Base-by-base conservation (phyloP, 2,797 vertebrate genomes). In the Thunnus albacares region DNA sequence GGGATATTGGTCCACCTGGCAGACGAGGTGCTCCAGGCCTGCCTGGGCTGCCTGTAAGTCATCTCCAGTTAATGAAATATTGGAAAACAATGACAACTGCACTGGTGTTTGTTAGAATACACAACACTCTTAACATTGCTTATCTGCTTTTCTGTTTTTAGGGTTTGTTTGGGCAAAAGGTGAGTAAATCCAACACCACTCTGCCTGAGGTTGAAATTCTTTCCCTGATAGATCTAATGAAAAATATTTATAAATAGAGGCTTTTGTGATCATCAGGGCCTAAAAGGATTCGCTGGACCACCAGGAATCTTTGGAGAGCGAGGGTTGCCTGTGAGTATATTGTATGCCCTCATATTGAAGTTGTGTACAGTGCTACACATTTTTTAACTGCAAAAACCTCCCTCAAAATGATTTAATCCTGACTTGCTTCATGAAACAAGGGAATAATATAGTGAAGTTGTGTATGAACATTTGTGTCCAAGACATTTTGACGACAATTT, bases 131-230 rank as follows among this genome's bases (percentile, higher is more conserved):
- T 51, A 52, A 79, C 60, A 75, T 67, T 20, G n/a, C 58, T 73
- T 8, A 10, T 82, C 57, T 88, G 33, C 43, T 45, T 83, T 26
- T 80, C 43, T 80, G 66, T 74, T 88, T 74, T 65, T 59, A 96
- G 96, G 96, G 96, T 45, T 82, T 93, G 51, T 93, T 94, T 6
- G 96, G 96, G 93, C 84, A 86, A 78, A 96, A 96, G 91, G 96
- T 97, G 81, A 86, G 94, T 84, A 55, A 47, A 58, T 61, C 63
- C 73, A 60, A 65, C 79, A 67, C 10, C 28, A 28, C 11, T 38
- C 7, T 64, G 14, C 4, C 26, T 68, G 24, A 12, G 22, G 13
- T 62, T 18, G 11, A 17, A 17, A 15, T 20, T 18, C 47, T 51
- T 52, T 22, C 12, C 38, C 41, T 51, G 20, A n/a, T 11, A 56